Conservation (phyloP, 1,140 invertebrate genomes). For the Drosophila bocqueti region DNA sequence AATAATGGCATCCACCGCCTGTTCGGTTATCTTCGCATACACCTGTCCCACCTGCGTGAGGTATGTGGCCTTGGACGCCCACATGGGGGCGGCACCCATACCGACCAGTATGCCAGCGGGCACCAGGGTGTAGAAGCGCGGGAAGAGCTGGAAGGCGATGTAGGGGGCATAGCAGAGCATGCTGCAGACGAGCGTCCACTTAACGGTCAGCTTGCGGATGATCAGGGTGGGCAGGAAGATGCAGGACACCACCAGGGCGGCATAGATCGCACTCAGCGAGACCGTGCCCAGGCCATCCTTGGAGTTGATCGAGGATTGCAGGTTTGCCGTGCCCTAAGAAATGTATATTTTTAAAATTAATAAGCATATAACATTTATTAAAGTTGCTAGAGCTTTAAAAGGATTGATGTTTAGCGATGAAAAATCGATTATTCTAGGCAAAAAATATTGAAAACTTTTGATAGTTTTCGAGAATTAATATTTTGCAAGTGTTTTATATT, state of each 20-base stretch:
- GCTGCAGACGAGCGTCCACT: slow-evolving; percentile 96
- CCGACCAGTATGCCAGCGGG: slow-evolving; percentile 96
- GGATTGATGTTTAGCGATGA: neutral
- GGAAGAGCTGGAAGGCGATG: slow-evolving; percentile 96
- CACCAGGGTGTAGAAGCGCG: slow-evolving; percentile 94
- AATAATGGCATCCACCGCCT: slow-evolving; percentile 95
- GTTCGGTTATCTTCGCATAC: slow-evolving; percentile 94
- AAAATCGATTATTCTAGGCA: slow-evolving; percentile 4
- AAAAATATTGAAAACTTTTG: neutral
- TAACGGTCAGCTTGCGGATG: slow-evolving; percentile 95
- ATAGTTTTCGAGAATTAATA: neutral
- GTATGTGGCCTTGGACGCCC: slow-evolving; percentile 98
- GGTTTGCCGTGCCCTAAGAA: slow-evolving; percentile 92
- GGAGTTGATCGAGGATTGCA: slow-evolving; percentile 95
- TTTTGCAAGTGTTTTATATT: neutral
- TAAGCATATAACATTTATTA: too few species aligned
- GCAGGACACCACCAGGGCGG: slow-evolving; percentile 94
- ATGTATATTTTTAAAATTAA: neutral
- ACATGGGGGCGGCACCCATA: slow-evolving; percentile 96
- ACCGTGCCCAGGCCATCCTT: slow-evolving; percentile 93
- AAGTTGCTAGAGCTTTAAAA: neutral
- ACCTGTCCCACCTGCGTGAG: slow-evolving; percentile 96
- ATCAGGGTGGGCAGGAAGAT: slow-evolving; percentile 96
- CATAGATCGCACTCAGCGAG: slow-evolving; percentile 94
- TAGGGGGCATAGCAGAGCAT: slow-evolving; percentile 97